Base-by-base conservation (phyloP, 2,113 vertebrate genomes). In the Rhabdornis inornatus region DNA sequence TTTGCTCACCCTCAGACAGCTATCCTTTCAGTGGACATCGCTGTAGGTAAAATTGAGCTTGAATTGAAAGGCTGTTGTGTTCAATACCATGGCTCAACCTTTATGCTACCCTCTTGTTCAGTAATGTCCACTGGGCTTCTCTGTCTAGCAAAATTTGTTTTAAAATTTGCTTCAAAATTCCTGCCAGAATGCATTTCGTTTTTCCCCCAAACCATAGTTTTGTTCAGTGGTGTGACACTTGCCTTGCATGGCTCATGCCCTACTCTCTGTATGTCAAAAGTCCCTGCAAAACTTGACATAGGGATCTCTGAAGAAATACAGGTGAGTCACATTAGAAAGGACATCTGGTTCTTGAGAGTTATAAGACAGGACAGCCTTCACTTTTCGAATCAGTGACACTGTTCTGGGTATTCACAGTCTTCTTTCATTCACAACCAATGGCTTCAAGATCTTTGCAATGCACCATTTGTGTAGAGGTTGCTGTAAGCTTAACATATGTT, bases 261-360 rank as follows among this genome's bases (percentile, higher is more conserved):
- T 76, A 14, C 42, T 72, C 22, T 25, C 3, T 55, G 64, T 86
- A 77, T 52, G 52, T 85, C 79, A 97, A 70, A 74, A 44, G 30
- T 95, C 42, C 85, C 92, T 92, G 84, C 63, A 72, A 94, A 89
- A 87, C 57, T 97, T 86, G 95, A 89, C 71, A 74, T 90, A 75
- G 76, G 89, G 77, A 98, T 90, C 71, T 98, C 96, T 83, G 96
- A 96, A 96, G 91, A 98, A 97, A 95, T 89, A 72, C 74, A 89
- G 18, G 85, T 96, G 87, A 93, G 79, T 96, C 66, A 61, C 61
- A 31, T 49, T 40, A 49, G 18, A 66, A 56, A 7, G 12, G 31
- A 57, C 16, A 49, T 49, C 19, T 49, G 22, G 1, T 47, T 82
- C 27, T 42, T 42, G 17, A 30, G 42, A 27, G 45, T 57, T 24